Percentiles rank a stretch among this genome's conserved stretches.
Conservation (phyloP, 1,140 invertebrate genomes). For the Manduca sexta region DNA sequence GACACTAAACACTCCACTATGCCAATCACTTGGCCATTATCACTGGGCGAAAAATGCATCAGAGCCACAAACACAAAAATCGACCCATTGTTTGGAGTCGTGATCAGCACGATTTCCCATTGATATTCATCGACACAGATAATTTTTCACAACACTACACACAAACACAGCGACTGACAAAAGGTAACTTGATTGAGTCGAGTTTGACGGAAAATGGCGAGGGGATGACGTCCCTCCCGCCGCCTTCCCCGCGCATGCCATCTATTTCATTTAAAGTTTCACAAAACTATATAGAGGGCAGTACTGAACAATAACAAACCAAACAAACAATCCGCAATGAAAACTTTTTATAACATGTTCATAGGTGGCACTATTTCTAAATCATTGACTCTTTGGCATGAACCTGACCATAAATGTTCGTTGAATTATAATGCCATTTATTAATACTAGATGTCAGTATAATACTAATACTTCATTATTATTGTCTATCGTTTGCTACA, state of each 20-base stretch:
- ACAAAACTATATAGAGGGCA: constrained; percentile 31
- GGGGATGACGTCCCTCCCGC: constrained; percentile 41
- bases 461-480: too few relatives aligned
- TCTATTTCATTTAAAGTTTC: constrained; percentile 14
- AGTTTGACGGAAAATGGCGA: constrained; percentile 71
- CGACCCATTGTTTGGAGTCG: constrained; percentile 64
- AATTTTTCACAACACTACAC: constrained; percentile 70
- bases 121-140: constrained; percentile 67
- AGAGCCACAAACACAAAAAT: constrained; percentile 66
- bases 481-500: too few relatives aligned
- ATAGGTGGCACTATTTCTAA: constrained; percentile 27
- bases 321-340: background rate
- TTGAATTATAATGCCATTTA: too few relatives aligned
- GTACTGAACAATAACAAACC: constrained; percentile 27
- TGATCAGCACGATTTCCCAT: constrained; percentile 68
- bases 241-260: constrained; percentile 44
- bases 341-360: background rate
- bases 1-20: constrained; percentile 68
- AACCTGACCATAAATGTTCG: too few relatives aligned
- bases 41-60: constrained; percentile 60
- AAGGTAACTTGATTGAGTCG: constrained; percentile 63
- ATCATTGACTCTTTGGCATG: too few relatives aligned
- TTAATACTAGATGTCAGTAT: too few relatives aligned
- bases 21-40: constrained; percentile 68
- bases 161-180: constrained; percentile 70